Evolutionary conservation across 2,888 invertebrate species (phyloP), one percentile per base, ranked within the genome.

Genomic region (Glaucopsyche alexis): DNA sequence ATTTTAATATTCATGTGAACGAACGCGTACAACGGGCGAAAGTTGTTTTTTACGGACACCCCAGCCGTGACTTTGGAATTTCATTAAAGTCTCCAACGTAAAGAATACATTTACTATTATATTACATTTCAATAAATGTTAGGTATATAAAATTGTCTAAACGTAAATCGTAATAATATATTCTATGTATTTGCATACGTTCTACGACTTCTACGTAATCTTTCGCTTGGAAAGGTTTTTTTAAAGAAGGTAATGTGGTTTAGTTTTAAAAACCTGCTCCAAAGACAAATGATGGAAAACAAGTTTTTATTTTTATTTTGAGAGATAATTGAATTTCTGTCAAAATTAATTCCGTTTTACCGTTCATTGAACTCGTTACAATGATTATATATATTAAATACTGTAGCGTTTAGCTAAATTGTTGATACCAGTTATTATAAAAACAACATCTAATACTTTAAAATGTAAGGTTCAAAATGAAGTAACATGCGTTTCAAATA

Each of bases 1-100:
- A 64, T 72, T 64, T 64, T 19, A 72, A 72, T 72, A 72, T 64
- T 72, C 55, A 72, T 72, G 64, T 45, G 49, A 71, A 49, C 38
- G 49, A 71, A 50, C 66, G 66, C 42, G 69, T 49, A 69, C 60
- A 60, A 60, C 72, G 42, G 60, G 69, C 69, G 69, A 69, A 69
- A 69, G 69, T 69, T 69, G 69, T 49, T 49, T 69, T 47, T 69
- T 69, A 69, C 69, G 69, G 19, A 69, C 47, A 49, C 69, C 13
- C 14, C 47, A 69, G 69, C 47, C 49, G 19, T 69, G 47, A 69
- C 69, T 69, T 69, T 69, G 69, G 47, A 49, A 49, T 66, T n/a
- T 66, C 42, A 66, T 42, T 66, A 42, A 42, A 60, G 60, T 60
- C 29, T 13, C 13, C 29, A 29, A 47, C 29, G 60, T 60, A 38